phyloP scores from a whole-genome alignment of 2,797 vertebrate species.

The Pantherophis vulpinus region DNA sequence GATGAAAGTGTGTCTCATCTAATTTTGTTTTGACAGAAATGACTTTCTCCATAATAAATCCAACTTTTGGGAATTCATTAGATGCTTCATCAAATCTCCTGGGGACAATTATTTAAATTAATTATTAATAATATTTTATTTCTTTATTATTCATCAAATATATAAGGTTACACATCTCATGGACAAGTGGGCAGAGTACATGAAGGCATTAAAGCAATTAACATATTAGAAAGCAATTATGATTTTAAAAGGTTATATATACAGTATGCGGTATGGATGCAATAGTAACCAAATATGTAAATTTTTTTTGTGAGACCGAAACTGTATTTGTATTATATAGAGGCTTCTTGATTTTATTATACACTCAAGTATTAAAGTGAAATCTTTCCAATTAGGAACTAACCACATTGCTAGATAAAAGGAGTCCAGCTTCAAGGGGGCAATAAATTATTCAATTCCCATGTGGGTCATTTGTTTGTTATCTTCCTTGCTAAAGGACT shows the following conservation, averaged over 20 bases:
- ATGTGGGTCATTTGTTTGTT: neutral
- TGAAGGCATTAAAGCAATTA: neutral
- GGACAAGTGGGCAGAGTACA: rapidly evolving
- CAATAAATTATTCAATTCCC: constrained; percentile 27
- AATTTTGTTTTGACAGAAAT: neutral
- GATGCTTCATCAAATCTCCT: constrained; percentile 1
- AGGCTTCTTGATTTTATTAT: neutral
- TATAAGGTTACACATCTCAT: neutral
- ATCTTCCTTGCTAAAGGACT: constrained; percentile 6
- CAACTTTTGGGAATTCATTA: neutral
- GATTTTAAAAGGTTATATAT: neutral
- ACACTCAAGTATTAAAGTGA: constrained; percentile 10
- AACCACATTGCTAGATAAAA: constrained; percentile 6
- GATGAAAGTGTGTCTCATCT: neutral
- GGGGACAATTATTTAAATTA: neutral
- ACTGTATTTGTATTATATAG: neutral
- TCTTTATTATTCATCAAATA: neutral
- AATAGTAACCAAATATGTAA: neutral
- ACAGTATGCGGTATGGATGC: neutral
- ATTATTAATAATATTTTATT: neutral
- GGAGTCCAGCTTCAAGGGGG: neutral
- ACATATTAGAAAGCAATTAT: neutral
- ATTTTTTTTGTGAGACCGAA: constrained; percentile 6
- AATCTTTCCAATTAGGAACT: neutral
- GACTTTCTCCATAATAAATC: neutral